phyloP scores from a whole-genome alignment of 2,797 vertebrate genomes.

The Clamator glandarius region DNA sequence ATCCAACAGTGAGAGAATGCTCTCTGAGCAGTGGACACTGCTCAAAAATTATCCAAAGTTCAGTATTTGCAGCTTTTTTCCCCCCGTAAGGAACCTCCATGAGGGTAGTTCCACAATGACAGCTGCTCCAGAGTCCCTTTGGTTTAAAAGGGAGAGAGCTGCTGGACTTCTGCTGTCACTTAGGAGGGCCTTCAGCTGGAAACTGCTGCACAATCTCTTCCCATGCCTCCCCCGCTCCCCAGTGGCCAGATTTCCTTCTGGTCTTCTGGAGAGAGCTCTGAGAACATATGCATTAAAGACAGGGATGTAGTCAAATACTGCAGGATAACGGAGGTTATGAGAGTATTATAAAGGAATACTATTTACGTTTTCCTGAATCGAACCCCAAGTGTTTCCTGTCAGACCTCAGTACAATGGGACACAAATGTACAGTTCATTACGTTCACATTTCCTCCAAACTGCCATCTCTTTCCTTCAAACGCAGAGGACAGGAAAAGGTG shows the following conservation, averaged over 20 bases:
- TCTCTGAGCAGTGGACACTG: neutral
- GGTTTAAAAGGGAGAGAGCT: neutral
- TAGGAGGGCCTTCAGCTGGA: neutral
- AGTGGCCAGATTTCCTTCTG: constrained; percentile 60
- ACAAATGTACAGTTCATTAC: constrained; percentile 45
- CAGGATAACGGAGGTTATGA: constrained; percentile 2
- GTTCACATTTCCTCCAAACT: constrained; percentile 49
- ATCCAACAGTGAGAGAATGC: rapidly evolving
- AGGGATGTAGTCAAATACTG: constrained; percentile 5
- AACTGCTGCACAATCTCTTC: constrained; percentile 39
- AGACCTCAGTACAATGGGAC: constrained; percentile 45
- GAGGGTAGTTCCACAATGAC: neutral
- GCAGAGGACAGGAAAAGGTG: constrained; percentile 54
- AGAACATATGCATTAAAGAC: constrained; percentile 55
- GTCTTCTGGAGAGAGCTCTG: constrained; percentile 33
- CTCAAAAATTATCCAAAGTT: neutral
- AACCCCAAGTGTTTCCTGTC: constrained; percentile 67
- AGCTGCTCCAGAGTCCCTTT: neutral
- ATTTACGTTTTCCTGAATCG: constrained; percentile 64
- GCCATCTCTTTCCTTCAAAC: constrained; percentile 35
- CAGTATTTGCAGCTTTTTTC: neutral
- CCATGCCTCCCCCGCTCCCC: constrained; percentile 44
- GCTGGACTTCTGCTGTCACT: neutral
- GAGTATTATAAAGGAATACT: constrained; percentile 25
- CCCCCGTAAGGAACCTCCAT: neutral